These are phyloP conservation scores for Spisula subtruncata DNA, from an alignment of 2,888 invertebrate genomes.

Conservation along the genomic window DNA sequence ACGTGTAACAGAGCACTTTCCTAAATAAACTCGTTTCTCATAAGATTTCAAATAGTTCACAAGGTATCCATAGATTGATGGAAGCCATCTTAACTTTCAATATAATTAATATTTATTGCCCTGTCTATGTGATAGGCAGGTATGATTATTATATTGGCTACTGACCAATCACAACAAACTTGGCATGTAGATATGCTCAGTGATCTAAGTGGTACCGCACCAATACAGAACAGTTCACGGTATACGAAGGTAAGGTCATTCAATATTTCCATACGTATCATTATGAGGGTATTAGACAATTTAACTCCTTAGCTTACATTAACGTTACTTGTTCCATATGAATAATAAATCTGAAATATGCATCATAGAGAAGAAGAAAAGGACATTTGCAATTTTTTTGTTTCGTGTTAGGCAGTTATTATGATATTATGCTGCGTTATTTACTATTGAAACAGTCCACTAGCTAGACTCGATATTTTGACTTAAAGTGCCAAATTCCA, in stretches of 20 bases:
- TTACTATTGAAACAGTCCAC: no score
- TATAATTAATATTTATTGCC: neutral
- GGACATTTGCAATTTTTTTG: no score
- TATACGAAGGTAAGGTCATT: neutral
- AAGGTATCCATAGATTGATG: neutral
- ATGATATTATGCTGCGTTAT: no score
- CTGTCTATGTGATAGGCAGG: neutral
- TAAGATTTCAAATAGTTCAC: neutral
- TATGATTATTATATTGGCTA: neutral
- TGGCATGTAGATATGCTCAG: neutral
- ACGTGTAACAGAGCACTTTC: neutral
- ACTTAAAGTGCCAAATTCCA: no score
- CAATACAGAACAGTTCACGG: neutral
- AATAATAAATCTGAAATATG: no score
- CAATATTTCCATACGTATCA: no score
- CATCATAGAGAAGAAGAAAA: no score
- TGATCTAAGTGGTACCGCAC: neutral
- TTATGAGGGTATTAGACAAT: no score
- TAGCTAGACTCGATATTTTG: no score
- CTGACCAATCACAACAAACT: neutral
- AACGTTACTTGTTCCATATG: no score
- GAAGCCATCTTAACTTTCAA: neutral
- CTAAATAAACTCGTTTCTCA: neutral
- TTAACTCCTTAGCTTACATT: no score
- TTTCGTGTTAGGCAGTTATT: no score